phyloP scores from a whole-genome alignment of 2,888 invertebrate species.

The Cyrtodaria siliqua region DNA sequence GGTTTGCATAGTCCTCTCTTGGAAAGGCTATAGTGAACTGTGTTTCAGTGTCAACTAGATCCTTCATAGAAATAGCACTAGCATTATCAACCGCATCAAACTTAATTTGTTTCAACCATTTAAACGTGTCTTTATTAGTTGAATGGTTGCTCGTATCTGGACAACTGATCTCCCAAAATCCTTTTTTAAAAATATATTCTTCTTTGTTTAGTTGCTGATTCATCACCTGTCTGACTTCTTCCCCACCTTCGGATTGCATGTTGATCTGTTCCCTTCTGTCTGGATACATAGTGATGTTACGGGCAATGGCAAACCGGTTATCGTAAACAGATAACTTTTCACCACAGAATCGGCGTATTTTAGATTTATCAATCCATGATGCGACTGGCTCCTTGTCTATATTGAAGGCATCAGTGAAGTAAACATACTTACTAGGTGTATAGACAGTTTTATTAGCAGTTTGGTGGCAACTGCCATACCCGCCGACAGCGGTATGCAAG shows the following conservation, averaged over 20 bases:
- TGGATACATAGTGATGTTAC: conserved; percentile 34
- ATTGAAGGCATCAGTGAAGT: conserved; percentile 33
- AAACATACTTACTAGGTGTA: no score
- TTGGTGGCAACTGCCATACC: no score
- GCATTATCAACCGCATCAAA: background rate
- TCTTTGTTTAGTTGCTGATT: conserved; percentile 52
- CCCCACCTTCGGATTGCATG: conserved; percentile 55
- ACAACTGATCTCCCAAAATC: conserved; percentile 58
- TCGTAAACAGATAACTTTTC: conserved; percentile 27
- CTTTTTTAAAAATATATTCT: conserved; percentile 39
- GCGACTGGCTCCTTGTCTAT: conserved; percentile 22
- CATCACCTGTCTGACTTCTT: conserved; percentile 46
- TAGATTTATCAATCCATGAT: conserved; percentile 19
- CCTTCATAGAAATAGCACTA: background rate
- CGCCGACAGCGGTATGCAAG: no score
- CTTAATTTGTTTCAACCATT: background rate
- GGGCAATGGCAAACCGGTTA: conserved; percentile 30
- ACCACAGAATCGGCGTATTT: conserved; percentile 29
- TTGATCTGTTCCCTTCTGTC: conserved; percentile 11
- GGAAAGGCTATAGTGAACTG: conserved; percentile 50
- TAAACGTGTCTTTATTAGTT: background rate
- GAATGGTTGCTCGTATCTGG: background rate
- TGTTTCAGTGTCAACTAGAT: background rate
- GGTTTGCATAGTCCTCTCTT: conserved; percentile 72
- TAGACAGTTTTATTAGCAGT: no score